Base-by-base conservation (phyloP, 2,797 vertebrate species). In the Botia almorhae region DNA sequence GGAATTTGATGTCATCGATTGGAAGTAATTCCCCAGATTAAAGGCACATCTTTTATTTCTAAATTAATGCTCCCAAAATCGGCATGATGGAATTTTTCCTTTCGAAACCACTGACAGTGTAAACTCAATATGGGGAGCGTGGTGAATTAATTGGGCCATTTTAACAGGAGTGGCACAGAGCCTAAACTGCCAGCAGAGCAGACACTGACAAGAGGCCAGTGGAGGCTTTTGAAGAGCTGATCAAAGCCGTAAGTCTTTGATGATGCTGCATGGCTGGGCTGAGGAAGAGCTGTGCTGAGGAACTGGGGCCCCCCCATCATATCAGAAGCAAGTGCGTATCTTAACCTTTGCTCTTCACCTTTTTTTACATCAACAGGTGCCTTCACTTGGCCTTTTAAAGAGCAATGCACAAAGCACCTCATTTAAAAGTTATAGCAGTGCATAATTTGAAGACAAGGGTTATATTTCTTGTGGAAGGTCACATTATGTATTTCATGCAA, bases 221-320 rank as follows among this genome's bases (percentile, higher is more conserved):
- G 75, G 76, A 84, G 75, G 74, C 84, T 81, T 89, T 87, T 89
- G 87, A 89, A 84, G 85, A 87, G 74, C 75, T 76, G 86, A 87
- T 89, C 85, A 89, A 89, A 89, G 87, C 39, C 0, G 14, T 6
- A 74, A 73, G 72, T 82, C 81, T 89, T 89, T 87, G 86, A 87
- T 87, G 86, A 74, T 81, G 61, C 69, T 10, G 61, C 74, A 81
- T 80, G 71, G 21, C 69, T 82, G 67, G 67, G 73, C 75, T 58
- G 65, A 87, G 67, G 80, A 81, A 73, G 76, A 75, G 36, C 63
- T 64, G 26, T 6, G 23, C 67, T 69, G 61, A 82, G 82, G 77
- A 60, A 78, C 85, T 74, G 33, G 58, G 74, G 63, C 77, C 69
- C 63, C 83, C 75, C 48, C 72, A 78, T 80, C 51, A 81, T 83